These are phyloP conservation scores for Solea senegalensis DNA, from an alignment of 2,113 vertebrate species.

Conservation along the genomic window DNA sequence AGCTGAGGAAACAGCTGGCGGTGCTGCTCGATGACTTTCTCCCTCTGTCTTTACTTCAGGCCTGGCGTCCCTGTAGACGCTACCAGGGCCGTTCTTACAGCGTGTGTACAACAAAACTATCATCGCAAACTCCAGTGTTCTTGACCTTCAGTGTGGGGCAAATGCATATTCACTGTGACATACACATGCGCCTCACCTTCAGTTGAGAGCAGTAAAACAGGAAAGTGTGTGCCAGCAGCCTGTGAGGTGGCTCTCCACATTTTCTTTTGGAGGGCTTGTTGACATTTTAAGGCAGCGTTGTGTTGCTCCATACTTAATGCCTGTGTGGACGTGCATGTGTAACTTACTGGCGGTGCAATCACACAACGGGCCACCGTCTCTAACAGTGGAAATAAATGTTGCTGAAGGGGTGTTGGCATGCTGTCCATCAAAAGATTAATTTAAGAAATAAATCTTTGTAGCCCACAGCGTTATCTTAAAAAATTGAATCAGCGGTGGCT, in stretches of 20 bases:
- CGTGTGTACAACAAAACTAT: constrained; percentile 62
- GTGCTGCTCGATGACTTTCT: constrained; percentile 62
- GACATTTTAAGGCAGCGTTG: constrained; percentile 53
- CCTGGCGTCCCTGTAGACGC: constrained; percentile 59
- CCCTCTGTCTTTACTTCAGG: constrained; percentile 45
- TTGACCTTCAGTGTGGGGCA: constrained; percentile 53
- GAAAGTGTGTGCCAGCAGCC: constrained; percentile 20
- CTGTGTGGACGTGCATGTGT: neutral
- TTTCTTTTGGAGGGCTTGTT: constrained; percentile 51
- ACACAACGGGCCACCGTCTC: neutral
- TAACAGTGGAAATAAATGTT: neutral
- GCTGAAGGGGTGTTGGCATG: neutral
- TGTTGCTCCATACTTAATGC: constrained; percentile 17
- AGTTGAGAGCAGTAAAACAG: constrained; percentile 36
- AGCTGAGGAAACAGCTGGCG: constrained; percentile 64
- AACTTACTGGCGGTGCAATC: neutral
- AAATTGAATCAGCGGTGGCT: too few species aligned
- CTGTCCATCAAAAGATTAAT: neutral
- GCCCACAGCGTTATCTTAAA: neutral
- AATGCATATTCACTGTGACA: constrained; percentile 7
- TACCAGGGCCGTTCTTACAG: constrained; percentile 49
- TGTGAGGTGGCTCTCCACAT: constrained; percentile 46
- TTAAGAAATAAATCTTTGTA: neutral
- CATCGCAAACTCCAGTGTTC: constrained; percentile 29
- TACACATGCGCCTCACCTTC: constrained; percentile 20